Evolutionary conservation across 2,888 invertebrate genomes (phyloP).

Genomic region (Papilio elwesi): DNA sequence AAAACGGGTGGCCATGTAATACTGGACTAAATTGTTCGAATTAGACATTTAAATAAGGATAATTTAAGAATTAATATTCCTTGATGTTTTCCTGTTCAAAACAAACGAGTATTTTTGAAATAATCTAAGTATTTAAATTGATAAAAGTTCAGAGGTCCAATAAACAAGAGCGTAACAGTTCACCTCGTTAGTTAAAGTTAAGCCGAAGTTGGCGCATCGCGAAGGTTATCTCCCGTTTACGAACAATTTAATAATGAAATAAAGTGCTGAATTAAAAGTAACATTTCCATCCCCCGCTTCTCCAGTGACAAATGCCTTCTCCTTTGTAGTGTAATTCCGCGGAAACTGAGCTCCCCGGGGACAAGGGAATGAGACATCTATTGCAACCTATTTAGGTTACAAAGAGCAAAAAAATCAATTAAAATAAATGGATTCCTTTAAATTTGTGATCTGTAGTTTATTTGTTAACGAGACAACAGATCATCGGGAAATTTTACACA

Average conservation of each 20-base stretch:
- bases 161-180: constrained; percentile 39
- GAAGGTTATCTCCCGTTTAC: constrained; percentile 74
- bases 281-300: constrained; percentile 57
- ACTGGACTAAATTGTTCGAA: too few relatives aligned
- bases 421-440: too few relatives aligned
- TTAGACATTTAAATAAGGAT: too few relatives aligned
- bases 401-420: background rate
- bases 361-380: background rate
- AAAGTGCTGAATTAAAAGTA: constrained; percentile 70
- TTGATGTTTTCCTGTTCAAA: too few relatives aligned
- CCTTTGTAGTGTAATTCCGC: constrained; percentile 30
- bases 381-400: constrained; percentile 4
- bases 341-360: constrained; percentile 15
- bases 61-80: too few relatives aligned
- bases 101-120: background rate
- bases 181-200: constrained; percentile 60
- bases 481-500: too few relatives aligned
- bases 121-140: constrained; percentile 6
- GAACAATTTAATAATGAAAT: constrained; percentile 81
- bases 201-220: constrained; percentile 3
- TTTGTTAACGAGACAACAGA: too few relatives aligned
- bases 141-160: constrained; percentile 34
- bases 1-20: too few relatives aligned
- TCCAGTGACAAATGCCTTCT: constrained; percentile 51
- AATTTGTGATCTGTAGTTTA: too few relatives aligned